Base-by-base conservation (phyloP, 2,797 vertebrate genomes). In the Lateolabrax maculatus region DNA sequence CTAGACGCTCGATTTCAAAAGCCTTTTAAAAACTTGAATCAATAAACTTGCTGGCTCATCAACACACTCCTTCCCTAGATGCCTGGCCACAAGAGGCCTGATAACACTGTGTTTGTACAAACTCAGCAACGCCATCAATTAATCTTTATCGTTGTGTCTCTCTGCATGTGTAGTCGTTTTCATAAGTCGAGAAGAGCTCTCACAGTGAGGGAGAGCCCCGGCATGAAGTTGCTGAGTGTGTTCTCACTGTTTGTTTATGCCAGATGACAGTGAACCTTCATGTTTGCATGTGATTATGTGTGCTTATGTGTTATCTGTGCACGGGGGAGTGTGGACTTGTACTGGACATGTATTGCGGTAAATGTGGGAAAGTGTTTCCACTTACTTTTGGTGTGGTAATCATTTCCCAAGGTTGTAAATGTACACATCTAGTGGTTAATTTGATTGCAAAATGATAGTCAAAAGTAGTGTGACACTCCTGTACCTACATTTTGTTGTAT, bases 21-120 rank as follows among this genome's bases (percentile, higher is more conserved):
- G 77, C 60, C 74, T 82, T 88, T 91, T 77, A 68, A 85, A 88
- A 87, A 76, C 62, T 63, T 43, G 16, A 86, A 89, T 91, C 80
- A 72, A 86, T 87, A 79, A 78, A 75, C 52, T 53, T 82, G 80
- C 70, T 36, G 76, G 80, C 80, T 89, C 82, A 77, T 89, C 81
- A 83, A 70, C 76, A 13, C 69, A 13, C 72, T 2, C 55, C 70
- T 67, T 76, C 65, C 53, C 48, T 16, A 27, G 71, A 77, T 27
- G 29, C 61, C 51, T 9, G n/a, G 74, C 69, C 86, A 67, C 69
- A 13, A 81, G 85, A 84, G 75, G 75, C 63, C 80, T 21, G 9
- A 68, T 71, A 90, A 81, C 53, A 57, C 21, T 72, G 71, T 67
- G 60, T 41, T 61, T 36, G 51, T 62, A 77, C 67, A 84, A 84